A percentile compares a stretch with the other conserved stretches of the same genome.
These are phyloP conservation scores for Brachypterus glaber DNA, from an alignment of 2,888 invertebrate species.

Conservation along the genomic window DNA sequence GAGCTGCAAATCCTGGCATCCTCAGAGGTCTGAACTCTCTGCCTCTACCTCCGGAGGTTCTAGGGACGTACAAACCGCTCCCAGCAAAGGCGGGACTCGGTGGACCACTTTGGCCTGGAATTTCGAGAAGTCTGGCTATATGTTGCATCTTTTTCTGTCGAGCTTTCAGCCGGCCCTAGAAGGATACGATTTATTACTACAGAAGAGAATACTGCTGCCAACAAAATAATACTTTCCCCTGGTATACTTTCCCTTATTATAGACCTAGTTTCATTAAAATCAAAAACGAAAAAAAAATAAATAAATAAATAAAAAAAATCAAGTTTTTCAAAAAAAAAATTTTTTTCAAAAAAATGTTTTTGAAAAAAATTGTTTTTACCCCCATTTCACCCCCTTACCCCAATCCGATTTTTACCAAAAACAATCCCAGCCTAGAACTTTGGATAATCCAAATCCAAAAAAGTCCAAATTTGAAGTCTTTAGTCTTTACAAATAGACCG, in stretches of 20 bases:
- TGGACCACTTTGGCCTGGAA: slow-evolving; percentile 51
- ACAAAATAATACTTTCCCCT: background rate
- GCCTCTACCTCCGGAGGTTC: slow-evolving; percentile 32
- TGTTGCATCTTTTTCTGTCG: slow-evolving; percentile 95
- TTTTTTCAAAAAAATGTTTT: no score
- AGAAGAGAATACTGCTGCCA: no score
- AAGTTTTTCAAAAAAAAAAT: no score
- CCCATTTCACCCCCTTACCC: no score
- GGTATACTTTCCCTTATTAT: background rate
- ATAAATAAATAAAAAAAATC: no score
- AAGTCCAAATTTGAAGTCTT: no score
- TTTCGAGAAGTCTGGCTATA: slow-evolving; percentile 84
- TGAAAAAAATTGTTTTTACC: no score
- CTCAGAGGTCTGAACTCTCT: slow-evolving; percentile 35
- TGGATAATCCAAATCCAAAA: slow-evolving; percentile 4
- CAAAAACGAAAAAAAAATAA: no score
- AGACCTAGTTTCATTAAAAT: no score
- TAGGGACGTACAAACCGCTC: slow-evolving; percentile 30
- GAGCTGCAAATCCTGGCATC: slow-evolving; percentile 41
- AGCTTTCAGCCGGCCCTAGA: slow-evolving; percentile 80
- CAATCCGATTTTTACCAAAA: no score
- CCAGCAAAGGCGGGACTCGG: slow-evolving; percentile 42
- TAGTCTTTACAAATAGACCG: no score
- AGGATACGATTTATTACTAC: no score
- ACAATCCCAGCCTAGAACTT: background rate